These are phyloP conservation scores for Anarhynchus alexandrinus DNA, from an alignment of 2,113 vertebrate species.

Conservation along the genomic window DNA sequence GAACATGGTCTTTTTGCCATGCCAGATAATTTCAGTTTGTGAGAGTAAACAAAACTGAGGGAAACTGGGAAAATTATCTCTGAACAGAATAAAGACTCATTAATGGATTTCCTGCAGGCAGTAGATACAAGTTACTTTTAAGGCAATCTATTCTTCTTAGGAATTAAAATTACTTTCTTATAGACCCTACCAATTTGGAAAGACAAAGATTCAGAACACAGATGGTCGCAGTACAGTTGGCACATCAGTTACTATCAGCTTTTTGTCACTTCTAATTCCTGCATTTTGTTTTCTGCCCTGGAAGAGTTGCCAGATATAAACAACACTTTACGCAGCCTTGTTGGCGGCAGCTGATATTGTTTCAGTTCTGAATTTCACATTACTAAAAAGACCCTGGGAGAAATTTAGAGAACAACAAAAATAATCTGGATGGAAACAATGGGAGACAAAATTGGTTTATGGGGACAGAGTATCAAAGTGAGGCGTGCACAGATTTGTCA, in stretches of 20 bases:
- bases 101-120: background rate
- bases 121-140: background rate
- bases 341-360: background rate
- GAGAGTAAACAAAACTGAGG: background rate
- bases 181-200: background rate
- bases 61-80: background rate
- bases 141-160: background rate
- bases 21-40: background rate
- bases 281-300: conserved; percentile 27
- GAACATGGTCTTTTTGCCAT: background rate
- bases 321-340: background rate
- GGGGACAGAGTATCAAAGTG: background rate
- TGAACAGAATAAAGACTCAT: background rate
- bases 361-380: conserved; percentile 29
- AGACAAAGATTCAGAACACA: background rate
- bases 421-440: background rate
- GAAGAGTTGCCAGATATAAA: background rate
- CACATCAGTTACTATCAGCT: background rate
- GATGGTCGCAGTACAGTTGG: background rate
- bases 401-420: background rate
- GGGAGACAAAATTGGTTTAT: background rate
- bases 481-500: background rate
- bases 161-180: background rate
- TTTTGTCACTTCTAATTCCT: background rate
- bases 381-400: background rate